A percentile compares a stretch with the other conserved stretches of the same genome.
Evolutionary conservation across 2,888 invertebrate species (phyloP).

Genomic region (Lottia scabra): DNA sequence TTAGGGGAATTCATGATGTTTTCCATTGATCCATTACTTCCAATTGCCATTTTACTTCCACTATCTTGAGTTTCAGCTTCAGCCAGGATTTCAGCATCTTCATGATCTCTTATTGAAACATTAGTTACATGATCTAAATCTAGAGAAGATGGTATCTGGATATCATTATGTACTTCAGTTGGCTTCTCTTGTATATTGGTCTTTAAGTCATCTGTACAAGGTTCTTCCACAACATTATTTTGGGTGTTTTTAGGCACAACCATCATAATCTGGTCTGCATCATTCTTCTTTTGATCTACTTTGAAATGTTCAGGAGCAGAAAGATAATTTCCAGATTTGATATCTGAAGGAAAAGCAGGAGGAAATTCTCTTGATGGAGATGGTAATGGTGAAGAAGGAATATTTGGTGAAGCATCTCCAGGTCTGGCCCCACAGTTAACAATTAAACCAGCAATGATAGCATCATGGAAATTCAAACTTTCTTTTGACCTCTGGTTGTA

Average conservation of each 20-base stretch:
- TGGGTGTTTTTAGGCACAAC: not conserved
- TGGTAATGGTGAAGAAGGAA: slow-evolving; percentile 8
- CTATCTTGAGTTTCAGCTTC: no score
- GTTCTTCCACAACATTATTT: not conserved
- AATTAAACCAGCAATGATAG: slow-evolving; percentile 58
- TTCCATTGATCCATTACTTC: no score
- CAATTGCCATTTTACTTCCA: no score
- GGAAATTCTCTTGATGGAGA: slow-evolving; percentile 1
- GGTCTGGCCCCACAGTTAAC: slow-evolving; percentile 56
- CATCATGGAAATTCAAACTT: slow-evolving; percentile 51
- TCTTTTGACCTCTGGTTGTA: slow-evolving; percentile 42
- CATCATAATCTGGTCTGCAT: slow-evolving; percentile 3
- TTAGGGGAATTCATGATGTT: no score
- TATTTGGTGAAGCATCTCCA: slow-evolving; percentile 27
- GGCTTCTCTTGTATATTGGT: not conserved
- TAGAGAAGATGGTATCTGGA: not conserved
- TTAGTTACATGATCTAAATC: not conserved
- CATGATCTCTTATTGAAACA: not conserved
- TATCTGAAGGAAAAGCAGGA: no score
- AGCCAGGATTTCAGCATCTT: no score
- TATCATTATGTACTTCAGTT: not conserved
- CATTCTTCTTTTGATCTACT: slow-evolving; percentile 25
- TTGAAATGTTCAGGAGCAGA: not conserved
- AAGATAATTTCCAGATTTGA: no score
- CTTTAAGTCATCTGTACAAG: not conserved